Evolutionary conservation across 2,888 invertebrate genomes (phyloP), one percentile per base, ranked within the genome.

Genomic region (Cheilosia scutellata): DNA sequence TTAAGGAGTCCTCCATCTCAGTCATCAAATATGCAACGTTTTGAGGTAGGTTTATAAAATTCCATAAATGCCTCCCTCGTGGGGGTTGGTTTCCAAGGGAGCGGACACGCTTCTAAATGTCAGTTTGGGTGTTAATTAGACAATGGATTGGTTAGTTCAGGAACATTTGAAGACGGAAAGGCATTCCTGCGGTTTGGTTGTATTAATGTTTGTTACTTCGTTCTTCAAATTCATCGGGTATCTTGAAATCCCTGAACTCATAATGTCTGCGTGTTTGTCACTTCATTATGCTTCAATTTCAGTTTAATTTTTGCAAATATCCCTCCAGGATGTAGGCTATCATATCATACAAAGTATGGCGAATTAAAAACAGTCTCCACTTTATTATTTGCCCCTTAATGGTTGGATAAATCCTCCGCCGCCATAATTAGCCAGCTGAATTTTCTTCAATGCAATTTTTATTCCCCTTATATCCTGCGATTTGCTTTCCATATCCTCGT

Each of bases 1-100:
- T 37, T 11, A 11, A 9, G 33, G 9, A 33, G 33, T 33, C 9
- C 33, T 33, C 7, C 3, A 20, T 29, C 44, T 27, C 13, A 29
- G 66, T 25, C 31, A 65, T 76, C n/a, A 44, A 71, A 71, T 60
- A 58, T 82, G 76, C 75, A 75, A 60, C 16, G 44, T 16, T 76
- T 63, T 13, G 27, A 9, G 44, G 44, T 25, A 20, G 20, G n/a
- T 33, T 37, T 40, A 5, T 20, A 31, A 25, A 31, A 33, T 25
- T 58, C 58, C 2, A 63, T 63, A 58, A 58, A 71, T 51, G 42
- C 31, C 57, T 40, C 55, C 25, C 58, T 51, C 13, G 71, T 20
- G 31, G 29, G 5, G 31, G 1, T 9, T 16, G 20, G 9, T 20
- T 9, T 31, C 25, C 40, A 20, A 2, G 20, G 20, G 20, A 20